Conservation (phyloP, 1,140 invertebrate species). For the Scaptomyza graminum region DNA sequence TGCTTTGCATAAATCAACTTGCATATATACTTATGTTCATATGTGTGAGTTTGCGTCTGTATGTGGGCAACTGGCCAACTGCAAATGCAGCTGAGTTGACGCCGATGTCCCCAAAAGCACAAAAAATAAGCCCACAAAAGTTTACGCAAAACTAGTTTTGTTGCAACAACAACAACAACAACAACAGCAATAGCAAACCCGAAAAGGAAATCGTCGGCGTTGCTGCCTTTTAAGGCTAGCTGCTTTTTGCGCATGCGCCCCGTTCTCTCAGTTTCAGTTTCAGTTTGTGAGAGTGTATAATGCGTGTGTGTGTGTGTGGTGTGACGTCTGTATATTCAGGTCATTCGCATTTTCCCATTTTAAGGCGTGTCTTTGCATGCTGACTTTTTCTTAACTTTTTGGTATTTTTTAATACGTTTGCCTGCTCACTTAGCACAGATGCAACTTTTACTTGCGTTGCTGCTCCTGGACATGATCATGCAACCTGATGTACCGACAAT, state of each 20-base stretch:
- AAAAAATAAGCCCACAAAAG: slow-evolving; percentile 31
- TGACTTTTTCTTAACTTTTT: slow-evolving; percentile 56
- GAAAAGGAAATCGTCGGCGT: slow-evolving; percentile 78
- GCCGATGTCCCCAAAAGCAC: slow-evolving; percentile 61
- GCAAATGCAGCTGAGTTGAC: slow-evolving; percentile 58
- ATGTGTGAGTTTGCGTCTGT: slow-evolving; percentile 1
- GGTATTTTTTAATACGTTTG: slow-evolving; percentile 31
- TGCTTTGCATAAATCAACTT: slow-evolving; percentile 66
- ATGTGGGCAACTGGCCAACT: slow-evolving; percentile 61
- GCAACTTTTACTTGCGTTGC: slow-evolving; percentile 70
- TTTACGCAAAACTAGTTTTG: slow-evolving; percentile 73
- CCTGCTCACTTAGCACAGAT: slow-evolving; percentile 12
- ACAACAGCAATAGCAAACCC: slow-evolving; percentile 10
- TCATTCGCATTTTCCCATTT: slow-evolving; percentile 82
- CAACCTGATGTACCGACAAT: slow-evolving; percentile 21
- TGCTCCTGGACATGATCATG: slow-evolving; percentile 47
- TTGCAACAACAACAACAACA: slow-evolving; percentile 32
- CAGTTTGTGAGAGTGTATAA: slow-evolving; percentile 14
- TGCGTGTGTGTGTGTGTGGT: slow-evolving; percentile 21
- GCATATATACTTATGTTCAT: neutral
- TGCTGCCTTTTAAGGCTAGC: slow-evolving; percentile 57
- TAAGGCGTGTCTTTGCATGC: slow-evolving; percentile 72
- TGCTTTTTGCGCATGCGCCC: slow-evolving; percentile 71
- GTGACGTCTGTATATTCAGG: slow-evolving; percentile 61
- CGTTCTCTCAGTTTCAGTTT: slow-evolving; percentile 66